These are phyloP conservation scores for Pachycephala philippinensis DNA, from an alignment of 2,113 vertebrate genomes.

Conservation along the genomic window DNA sequence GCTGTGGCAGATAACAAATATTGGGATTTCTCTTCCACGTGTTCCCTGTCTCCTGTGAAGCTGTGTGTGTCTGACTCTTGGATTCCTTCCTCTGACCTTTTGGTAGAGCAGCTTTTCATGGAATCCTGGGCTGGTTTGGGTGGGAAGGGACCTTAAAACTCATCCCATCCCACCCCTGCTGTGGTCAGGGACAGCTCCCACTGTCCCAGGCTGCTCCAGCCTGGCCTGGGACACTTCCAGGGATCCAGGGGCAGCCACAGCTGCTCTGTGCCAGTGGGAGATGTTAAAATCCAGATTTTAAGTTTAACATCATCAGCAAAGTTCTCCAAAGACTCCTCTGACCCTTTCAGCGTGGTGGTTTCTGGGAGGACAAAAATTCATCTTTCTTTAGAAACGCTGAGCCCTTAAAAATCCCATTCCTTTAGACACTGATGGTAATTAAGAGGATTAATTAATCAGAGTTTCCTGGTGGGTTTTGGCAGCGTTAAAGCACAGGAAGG, in stretches of 20 bases:
- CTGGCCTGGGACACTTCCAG: neutral
- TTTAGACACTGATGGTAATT: neutral
- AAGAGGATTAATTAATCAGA: neutral
- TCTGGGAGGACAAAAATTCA: neutral
- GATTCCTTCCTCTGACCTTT: neutral
- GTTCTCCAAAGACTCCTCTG: neutral
- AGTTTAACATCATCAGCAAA: neutral
- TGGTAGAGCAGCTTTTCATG: neutral
- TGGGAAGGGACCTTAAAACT: neutral
- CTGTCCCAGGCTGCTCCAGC: neutral
- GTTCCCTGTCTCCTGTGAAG: neutral
- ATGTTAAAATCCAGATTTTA: neutral
- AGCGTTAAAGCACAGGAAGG: neutral
- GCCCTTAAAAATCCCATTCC: neutral
- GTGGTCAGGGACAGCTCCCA: neutral
- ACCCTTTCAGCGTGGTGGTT: neutral
- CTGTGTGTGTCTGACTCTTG: fast-evolving
- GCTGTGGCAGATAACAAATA: fast-evolving
- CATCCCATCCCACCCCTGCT: neutral
- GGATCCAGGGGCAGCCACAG: neutral
- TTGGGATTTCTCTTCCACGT: fast-evolving
- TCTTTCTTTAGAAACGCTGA: neutral
- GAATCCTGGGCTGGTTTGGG: neutral
- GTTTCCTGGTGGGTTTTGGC: neutral
- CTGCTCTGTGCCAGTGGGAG: neutral